These are phyloP conservation scores for Reinhardtius hippoglossoides DNA, from an alignment of 2,113 vertebrate species.

Conservation along the genomic window DNA sequence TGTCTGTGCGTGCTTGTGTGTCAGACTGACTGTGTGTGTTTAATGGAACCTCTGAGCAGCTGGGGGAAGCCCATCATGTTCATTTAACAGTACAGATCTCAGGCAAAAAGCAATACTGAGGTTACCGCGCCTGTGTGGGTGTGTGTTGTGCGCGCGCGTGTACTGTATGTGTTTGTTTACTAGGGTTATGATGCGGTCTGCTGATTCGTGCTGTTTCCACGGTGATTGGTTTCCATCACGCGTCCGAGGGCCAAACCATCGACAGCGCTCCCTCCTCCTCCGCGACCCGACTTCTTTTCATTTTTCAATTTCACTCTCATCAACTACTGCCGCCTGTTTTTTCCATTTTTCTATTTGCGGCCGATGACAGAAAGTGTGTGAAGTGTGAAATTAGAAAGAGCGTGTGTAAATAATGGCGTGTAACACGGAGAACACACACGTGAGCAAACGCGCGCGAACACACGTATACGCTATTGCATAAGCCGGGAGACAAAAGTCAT, in stretches of 20 bases:
- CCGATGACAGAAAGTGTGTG: constrained; percentile 76
- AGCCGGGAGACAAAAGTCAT: constrained; percentile 71
- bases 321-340: constrained; percentile 67
- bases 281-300: constrained; percentile 71
- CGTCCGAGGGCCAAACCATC: constrained; percentile 65
- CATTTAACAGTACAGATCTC: constrained; percentile 70
- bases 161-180: constrained; percentile 14
- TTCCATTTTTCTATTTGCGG: constrained; percentile 77
- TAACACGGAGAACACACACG: constrained; percentile 70
- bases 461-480: constrained; percentile 59
- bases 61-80: constrained; percentile 73
- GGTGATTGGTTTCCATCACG: constrained; percentile 80
- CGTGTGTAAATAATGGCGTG: constrained; percentile 77
- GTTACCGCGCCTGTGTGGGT: constrained; percentile 28
- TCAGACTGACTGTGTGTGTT: constrained; percentile 64
- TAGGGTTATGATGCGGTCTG: constrained; percentile 47
- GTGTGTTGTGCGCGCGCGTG: constrained; percentile 8
- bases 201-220: constrained; percentile 78
- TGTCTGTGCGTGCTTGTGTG: constrained; percentile 57
- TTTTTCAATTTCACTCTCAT: constrained; percentile 83
- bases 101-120: constrained; percentile 63
- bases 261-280: constrained; percentile 60
- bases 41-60: constrained; percentile 69
- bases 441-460: constrained; percentile 45
- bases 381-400: constrained; percentile 83